A percentile compares a stretch with the other conserved stretches of the same genome.
Evolutionary conservation across 2,797 vertebrate species (phyloP).

Genomic region (Macrochelys suwanniensis): DNA sequence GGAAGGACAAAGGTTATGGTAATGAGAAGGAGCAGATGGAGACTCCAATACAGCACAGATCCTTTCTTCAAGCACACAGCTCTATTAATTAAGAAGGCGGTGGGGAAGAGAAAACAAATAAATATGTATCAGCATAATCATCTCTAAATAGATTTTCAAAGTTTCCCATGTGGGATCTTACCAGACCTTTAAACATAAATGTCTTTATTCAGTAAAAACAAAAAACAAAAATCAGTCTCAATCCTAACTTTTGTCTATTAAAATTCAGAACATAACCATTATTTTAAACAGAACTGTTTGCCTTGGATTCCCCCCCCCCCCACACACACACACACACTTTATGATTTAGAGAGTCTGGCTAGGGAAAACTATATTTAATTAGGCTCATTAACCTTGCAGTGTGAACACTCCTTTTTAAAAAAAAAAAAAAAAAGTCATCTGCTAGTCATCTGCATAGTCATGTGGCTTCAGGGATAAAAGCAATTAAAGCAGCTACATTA

Average conservation of each 20-base stretch:
- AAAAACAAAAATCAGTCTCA: constrained; percentile 45
- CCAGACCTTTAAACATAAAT: constrained; percentile 42
- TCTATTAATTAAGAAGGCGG: constrained; percentile 64
- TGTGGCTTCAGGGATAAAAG: constrained; percentile 79
- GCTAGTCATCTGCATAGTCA: constrained; percentile 80
- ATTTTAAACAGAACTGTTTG: constrained; percentile 54
- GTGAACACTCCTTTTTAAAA: constrained; percentile 65
- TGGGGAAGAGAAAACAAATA: constrained; percentile 68
- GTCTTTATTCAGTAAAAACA: constrained; percentile 18
- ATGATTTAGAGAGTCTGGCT: constrained; percentile 69
- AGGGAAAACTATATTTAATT: constrained; percentile 76
- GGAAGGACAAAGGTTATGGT: constrained; percentile 65
- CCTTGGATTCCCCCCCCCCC: constrained; percentile 36
- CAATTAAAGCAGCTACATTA: constrained; percentile 81
- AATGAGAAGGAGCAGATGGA: constrained; percentile 67
- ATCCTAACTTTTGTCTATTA: background rate
- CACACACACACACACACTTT: background rate
- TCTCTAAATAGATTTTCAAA: constrained; percentile 61
- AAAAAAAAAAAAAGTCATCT: constrained; percentile 76
- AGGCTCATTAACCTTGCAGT: constrained; percentile 79
- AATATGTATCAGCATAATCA: constrained; percentile 32
- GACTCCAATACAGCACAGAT: constrained; percentile 55
- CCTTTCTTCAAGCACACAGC: constrained; percentile 56
- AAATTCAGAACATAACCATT: constrained; percentile 55
- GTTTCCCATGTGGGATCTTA: constrained; percentile 43